phyloP scores from a whole-genome alignment of 2,797 vertebrate genomes.

The Gephyroberyx darwinii region DNA sequence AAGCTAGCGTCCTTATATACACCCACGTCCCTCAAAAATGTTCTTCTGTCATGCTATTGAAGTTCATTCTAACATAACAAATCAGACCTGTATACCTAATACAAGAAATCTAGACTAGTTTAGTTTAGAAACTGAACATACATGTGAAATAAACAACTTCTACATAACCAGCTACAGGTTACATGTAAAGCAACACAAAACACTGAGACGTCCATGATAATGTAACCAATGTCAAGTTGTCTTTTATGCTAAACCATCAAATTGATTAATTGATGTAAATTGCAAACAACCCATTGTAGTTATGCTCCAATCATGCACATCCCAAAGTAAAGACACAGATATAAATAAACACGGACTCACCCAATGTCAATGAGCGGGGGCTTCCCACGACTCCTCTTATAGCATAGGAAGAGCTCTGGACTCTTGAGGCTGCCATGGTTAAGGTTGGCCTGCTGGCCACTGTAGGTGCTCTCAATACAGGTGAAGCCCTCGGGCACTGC shows the following conservation, averaged over 20 bases:
- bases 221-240: no score
- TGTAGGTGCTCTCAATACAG: slow-evolving; percentile 92
- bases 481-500: slow-evolving; percentile 95
- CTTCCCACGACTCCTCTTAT: slow-evolving; percentile 91
- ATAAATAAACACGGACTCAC: slow-evolving; percentile 77
- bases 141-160: neutral
- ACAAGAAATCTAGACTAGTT: neutral
- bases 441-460: slow-evolving; percentile 93
- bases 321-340: neutral
- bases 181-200: neutral
- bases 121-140: neutral
- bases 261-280: neutral
- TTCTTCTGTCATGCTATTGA: neutral
- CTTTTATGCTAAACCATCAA: no score
- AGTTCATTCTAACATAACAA: neutral
- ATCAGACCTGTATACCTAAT: neutral
- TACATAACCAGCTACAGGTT: neutral
- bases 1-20: slow-evolving; percentile 30
- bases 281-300: neutral
- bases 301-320: neutral
- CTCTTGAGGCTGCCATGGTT: slow-evolving; percentile 98
- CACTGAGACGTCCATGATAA: neutral
- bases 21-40: neutral
- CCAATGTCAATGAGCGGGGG: slow-evolving; percentile 93
- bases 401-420: slow-evolving; percentile 96